These are phyloP conservation scores for Eledone cirrhosa DNA, from an alignment of 2,888 invertebrate species.

Conservation along the genomic window DNA sequence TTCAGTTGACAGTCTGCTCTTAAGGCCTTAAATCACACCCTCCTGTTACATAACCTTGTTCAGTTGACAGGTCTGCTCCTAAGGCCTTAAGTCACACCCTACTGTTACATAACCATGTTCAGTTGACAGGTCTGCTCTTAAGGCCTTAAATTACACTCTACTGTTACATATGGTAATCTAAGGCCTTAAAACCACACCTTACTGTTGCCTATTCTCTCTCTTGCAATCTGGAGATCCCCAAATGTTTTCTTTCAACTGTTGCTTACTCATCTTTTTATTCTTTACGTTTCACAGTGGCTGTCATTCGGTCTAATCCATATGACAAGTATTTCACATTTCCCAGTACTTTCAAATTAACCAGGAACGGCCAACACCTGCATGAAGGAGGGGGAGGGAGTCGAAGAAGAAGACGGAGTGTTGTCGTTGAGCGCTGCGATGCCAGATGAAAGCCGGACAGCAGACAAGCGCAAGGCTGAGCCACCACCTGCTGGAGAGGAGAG, in stretches of 20 bases:
- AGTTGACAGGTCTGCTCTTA: too few relatives aligned
- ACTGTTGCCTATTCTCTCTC: background rate
- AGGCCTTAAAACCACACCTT: background rate
- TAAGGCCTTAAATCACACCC: too few relatives aligned
- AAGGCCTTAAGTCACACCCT: too few relatives aligned
- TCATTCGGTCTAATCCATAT: conserved; percentile 31
- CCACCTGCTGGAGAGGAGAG: conserved; percentile 36
- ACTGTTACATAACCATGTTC: too few relatives aligned
- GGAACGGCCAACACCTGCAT: conserved; percentile 31
- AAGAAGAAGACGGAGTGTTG: conserved; percentile 25
- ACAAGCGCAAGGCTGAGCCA: conserved; percentile 31
- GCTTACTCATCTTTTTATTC: conserved; percentile 28
- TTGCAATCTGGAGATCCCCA: conserved; percentile 16
- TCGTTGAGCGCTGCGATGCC: conserved; percentile 4
- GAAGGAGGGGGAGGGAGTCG: background rate
- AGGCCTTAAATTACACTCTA: too few relatives aligned
- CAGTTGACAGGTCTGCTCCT: too few relatives aligned
- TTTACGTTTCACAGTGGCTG: conserved; percentile 33
- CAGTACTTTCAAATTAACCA: conserved; percentile 43
- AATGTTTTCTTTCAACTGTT: conserved; percentile 18
- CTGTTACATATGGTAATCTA: too few relatives aligned
- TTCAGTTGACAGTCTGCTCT: too few relatives aligned
- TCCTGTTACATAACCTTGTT: too few relatives aligned
- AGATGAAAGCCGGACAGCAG: conserved; percentile 20
- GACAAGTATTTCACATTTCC: conserved; percentile 38